Conservation (phyloP, 2,797 vertebrate genomes). For the Meda fulgida region DNA sequence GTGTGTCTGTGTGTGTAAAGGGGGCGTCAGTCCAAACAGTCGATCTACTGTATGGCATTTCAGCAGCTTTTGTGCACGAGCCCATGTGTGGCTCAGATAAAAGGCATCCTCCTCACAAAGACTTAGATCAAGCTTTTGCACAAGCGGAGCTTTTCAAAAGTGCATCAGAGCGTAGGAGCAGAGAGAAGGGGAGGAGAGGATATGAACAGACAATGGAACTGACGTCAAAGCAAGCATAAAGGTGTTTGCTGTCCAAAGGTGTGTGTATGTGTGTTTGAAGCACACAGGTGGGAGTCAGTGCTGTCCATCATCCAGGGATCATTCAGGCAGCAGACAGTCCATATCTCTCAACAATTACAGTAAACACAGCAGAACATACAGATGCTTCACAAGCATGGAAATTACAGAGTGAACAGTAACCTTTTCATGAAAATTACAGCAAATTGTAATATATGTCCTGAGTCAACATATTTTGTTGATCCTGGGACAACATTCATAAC, state of each 20-base stretch:
- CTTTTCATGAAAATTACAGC: not conserved
- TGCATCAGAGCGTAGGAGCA: conserved; percentile 34
- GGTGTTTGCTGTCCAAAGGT: conserved; percentile 4
- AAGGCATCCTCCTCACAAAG: conserved; percentile 43
- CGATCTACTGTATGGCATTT: conserved; percentile 35
- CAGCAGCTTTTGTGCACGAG: conserved; percentile 41
- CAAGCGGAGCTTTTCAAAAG: conserved; percentile 52
- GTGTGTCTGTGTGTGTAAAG: not conserved
- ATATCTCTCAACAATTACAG: conserved; percentile 14
- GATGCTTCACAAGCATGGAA: not conserved
- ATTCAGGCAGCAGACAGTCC: conserved; percentile 4
- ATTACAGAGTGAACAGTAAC: not conserved
- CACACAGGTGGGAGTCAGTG: conserved; percentile 11
- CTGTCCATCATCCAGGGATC: conserved; percentile 5
- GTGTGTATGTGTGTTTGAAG: conserved; percentile 21
- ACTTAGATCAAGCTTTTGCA: conserved; percentile 43
- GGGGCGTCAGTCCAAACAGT: conserved; percentile 10
- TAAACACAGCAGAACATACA: not conserved
- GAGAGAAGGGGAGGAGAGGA: conserved; percentile 11
- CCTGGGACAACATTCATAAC: too few species aligned
- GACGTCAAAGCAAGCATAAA: conserved; percentile 39
- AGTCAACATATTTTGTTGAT: too few species aligned
- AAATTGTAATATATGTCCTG: not conserved
- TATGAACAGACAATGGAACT: conserved; percentile 35
- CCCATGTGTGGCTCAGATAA: conserved; percentile 49